These are phyloP conservation scores for Coilia nasus DNA, from an alignment of 2,797 vertebrate genomes.

Conservation along the genomic window DNA sequence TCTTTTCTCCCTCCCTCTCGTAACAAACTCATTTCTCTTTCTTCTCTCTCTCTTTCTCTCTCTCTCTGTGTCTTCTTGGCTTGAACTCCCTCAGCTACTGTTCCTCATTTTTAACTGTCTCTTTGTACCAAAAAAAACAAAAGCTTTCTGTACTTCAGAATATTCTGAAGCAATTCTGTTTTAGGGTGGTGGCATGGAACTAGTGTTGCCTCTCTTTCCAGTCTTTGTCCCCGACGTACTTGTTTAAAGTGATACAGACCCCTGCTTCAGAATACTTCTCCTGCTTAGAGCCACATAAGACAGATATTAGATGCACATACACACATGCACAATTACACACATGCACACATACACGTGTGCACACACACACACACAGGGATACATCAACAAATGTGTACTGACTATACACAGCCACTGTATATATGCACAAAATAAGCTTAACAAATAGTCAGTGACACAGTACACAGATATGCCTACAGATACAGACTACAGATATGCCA, in stretches of 20 bases:
- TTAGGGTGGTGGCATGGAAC: conserved; percentile 99
- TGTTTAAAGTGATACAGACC: conserved; percentile 86
- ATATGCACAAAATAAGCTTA: too few relatives aligned
- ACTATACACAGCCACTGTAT: background rate
- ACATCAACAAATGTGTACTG: background rate
- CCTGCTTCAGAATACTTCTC: conserved; percentile 93
- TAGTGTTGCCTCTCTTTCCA: conserved; percentile 95
- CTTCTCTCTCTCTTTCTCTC: background rate
- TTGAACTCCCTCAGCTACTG: conserved; percentile 91
- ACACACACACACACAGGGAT: background rate
- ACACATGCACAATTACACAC: conserved; percentile 17
- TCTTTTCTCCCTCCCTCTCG: too few relatives aligned
- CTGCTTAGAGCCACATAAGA: conserved; percentile 34
- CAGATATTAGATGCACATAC: background rate
- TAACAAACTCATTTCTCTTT: background rate
- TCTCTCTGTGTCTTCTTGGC: conserved; percentile 62
- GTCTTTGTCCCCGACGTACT: conserved; percentile 89
- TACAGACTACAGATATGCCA: too few relatives aligned
- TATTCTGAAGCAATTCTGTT: conserved; percentile 99
- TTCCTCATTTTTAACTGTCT: conserved; percentile 78
- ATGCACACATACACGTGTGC: conserved; percentile 24
- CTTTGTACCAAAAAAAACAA: conserved; percentile 58
- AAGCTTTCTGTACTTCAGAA: conserved; percentile 90
- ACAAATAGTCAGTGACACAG: too few relatives aligned
- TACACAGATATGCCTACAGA: too few relatives aligned